Conservation (phyloP, 2,888 invertebrate species). For the Aphodius granarius region DNA sequence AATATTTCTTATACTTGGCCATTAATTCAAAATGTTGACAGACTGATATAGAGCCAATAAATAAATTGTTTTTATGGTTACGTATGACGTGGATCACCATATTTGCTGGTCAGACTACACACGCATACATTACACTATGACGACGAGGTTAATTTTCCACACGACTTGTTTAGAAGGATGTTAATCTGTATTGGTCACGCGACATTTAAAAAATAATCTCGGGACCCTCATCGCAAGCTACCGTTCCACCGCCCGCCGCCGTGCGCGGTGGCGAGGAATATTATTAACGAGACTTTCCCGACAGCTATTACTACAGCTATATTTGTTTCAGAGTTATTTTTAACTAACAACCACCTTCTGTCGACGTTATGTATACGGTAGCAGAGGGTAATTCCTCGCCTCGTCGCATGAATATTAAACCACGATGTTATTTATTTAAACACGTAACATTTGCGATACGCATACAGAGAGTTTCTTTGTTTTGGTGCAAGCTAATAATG, state of each 20-base stretch:
- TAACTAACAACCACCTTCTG: background rate
- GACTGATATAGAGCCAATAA: too few relatives aligned
- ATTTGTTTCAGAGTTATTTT: background rate
- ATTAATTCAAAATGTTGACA: too few relatives aligned
- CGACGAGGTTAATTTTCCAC: conserved; percentile 10
- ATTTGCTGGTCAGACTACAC: too few relatives aligned
- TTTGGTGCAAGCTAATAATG: background rate
- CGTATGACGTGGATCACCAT: too few relatives aligned
- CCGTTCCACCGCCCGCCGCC: background rate
- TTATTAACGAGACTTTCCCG: background rate
- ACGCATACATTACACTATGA: background rate
- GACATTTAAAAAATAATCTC: conserved; percentile 5
- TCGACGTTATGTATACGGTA: background rate
- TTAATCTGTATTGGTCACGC: conserved; percentile 19
- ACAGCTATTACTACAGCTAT: background rate
- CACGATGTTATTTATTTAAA: background rate
- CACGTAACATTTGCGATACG: background rate
- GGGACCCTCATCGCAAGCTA: background rate
- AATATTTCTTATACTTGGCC: too few relatives aligned
- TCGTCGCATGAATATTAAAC: background rate
- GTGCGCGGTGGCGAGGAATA: background rate
- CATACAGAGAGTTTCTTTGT: background rate
- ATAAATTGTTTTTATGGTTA: too few relatives aligned
- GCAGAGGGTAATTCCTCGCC: background rate
- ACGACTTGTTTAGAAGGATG: conserved; percentile 14